Evolutionary conservation across 2,888 invertebrate species (phyloP), one percentile per base, ranked within the genome.

Genomic region (Vandiemenella viatica): DNA sequence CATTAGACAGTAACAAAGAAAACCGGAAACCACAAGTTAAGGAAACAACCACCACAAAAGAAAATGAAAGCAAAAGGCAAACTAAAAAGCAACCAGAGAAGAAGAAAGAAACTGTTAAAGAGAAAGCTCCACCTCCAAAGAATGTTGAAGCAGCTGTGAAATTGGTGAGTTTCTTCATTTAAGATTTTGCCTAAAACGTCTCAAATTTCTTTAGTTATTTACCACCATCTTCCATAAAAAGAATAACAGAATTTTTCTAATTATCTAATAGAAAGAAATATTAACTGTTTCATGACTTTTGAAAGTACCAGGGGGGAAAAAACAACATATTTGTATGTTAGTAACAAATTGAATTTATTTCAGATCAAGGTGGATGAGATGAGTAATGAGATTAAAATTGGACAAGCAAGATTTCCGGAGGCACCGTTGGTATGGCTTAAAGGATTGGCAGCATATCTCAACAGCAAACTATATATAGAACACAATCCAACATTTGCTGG

Each of bases 371-470:
- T 48, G 21, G 49, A 51, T 7, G 55, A 55, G 37, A 23, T 57
- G 8, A 38, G 37, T 18, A 38, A 43, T 5, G 47, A 52, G 41
- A 62, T 74, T 57, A 70, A 77, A 50, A 72, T 73, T 17, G 75
- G 77, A 45, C 78, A 79, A 63, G 59, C 71, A 3, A 71, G 76
- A 50, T 84, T 79, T 63, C 79, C 80, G 1, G 80, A 79, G 37
- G 79, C 79, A n/a, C 82, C 83, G 6, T 63, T 77, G 32, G 68
- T 77, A 19, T 78, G 84, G 83, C 61, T 86, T 20, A 80, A 82
- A 61, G 80, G 80, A 60, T 71, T 85, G 44, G 74, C 77, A 6
- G 71, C 70, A 32, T 80, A 72, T 63, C 65, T 82, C 38, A 81
- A 80, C 60, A 68, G 72, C 1, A 77, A 77, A 58, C 69, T 74